Percentiles rank a stretch among this genome's conserved stretches.
phyloP scores from a whole-genome alignment of 2,113 vertebrate genomes.

The Daboia siamensis region DNA sequence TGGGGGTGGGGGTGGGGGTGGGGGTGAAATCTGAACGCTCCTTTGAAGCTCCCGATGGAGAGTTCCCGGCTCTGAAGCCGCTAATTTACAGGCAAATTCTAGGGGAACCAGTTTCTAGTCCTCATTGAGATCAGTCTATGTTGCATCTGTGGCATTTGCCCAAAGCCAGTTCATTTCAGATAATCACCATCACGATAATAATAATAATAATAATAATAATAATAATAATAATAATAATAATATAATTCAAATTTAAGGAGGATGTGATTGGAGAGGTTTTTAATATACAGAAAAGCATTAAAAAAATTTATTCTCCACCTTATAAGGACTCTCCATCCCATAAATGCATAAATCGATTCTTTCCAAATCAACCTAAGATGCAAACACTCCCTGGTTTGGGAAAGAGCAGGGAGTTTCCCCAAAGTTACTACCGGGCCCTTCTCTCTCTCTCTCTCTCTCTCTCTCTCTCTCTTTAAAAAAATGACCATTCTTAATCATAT shows the following conservation, averaged over 20 bases:
- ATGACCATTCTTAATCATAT: not conserved
- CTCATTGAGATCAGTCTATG: not conserved
- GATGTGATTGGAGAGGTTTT: not conserved
- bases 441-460: too few relatives aligned
- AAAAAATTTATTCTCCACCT: not conserved
- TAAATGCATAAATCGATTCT: not conserved
- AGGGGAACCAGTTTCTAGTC: not conserved
- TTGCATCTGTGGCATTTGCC: not conserved
- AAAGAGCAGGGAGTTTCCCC: not conserved
- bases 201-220: too few relatives aligned
- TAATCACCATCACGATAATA: too few relatives aligned
- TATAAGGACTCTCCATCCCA: not conserved
- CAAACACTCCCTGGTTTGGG: not conserved
- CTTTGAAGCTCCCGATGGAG: not conserved
- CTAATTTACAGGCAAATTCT: not conserved
- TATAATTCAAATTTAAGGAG: not conserved
- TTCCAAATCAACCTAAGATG: not conserved
- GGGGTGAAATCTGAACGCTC: not conserved
- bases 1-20: not conserved
- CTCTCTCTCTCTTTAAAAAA: not conserved
- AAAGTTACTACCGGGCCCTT: not conserved
- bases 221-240: not conserved
- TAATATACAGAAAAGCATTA: not conserved
- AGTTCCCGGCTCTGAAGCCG: not conserved
- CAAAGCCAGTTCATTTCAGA: not conserved